Evolutionary conservation across 2,113 vertebrate genomes (phyloP), one percentile per base, ranked within the genome.

Genomic region (Cochlearius cochlearius): DNA sequence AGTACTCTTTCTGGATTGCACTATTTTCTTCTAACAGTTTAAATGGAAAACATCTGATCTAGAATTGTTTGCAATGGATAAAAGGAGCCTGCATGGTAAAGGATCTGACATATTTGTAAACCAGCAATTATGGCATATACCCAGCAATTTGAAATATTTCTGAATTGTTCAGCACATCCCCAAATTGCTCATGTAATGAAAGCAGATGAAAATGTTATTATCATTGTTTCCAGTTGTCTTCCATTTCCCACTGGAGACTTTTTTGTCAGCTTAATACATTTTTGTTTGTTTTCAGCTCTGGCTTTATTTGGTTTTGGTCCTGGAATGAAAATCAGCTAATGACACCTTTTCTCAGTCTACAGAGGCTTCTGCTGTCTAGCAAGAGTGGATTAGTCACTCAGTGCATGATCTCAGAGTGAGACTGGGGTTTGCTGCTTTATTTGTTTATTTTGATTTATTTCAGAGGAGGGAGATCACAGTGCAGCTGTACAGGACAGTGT

Each of bases 191-290:
- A 69, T 92, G 58, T 96, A 97, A 98, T 95, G 93, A 97, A 95
- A 92, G 84, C 79, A 93, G 87, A 97, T 91, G 90, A 82, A 95
- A 97, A 95, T 83, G 87, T 96, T 97, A 95, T 96, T 96, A 96
- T 94, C 88, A 80, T 96, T 97, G 92, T 95, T 97, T 97, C 94
- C 94, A 88, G 92, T 96, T 88, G 85, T 96, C 91, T 96, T 90
- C 92, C 69, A 92, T 93, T 96, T 96, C 96, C 96, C 96, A 96
- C 87, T 77, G 93, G 96, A 97, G 84, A 95, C 68, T 92, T 91
- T 94, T 94, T 97, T 97, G 97, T 97, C 96, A 97, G 82, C 89
- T 94, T 96, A 97, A 97, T 94, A 96, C 43, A 92, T 96, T 97
- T 97, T 92, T 94, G 87, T 96, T 95, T 97, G 94, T 96, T 98